Percentiles rank a stretch among this genome's conserved stretches.
Evolutionary conservation across 2,888 invertebrate species (phyloP).

Genomic region (Dryocosmus kuriphilus): DNA sequence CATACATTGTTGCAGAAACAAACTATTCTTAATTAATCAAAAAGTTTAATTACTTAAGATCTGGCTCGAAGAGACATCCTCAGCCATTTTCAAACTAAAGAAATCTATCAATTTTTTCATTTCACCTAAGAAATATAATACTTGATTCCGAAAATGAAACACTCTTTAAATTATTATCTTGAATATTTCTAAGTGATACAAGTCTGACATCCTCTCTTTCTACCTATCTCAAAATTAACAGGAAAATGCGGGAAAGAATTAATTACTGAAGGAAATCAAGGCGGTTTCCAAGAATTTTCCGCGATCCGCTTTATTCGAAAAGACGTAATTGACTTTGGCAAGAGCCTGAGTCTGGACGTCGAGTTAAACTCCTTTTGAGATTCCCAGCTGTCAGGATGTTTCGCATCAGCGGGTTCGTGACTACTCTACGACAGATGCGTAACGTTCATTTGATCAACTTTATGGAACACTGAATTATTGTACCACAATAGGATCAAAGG

Average conservation of each 20-base stretch:
- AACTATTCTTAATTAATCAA: too few relatives aligned
- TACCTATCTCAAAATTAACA: too few relatives aligned
- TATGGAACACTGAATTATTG: slow-evolving; percentile 20
- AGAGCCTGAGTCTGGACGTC: slow-evolving; percentile 35
- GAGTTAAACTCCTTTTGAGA: slow-evolving; percentile 39
- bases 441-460: slow-evolving; percentile 25
- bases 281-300: slow-evolving; percentile 7
- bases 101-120: too few relatives aligned
- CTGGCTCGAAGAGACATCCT: too few relatives aligned
- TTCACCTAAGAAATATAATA: too few relatives aligned
- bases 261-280: slow-evolving; percentile 8
- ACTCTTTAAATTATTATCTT: too few relatives aligned
- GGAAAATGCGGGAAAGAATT: not conserved
- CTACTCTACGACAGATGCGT: slow-evolving; percentile 25
- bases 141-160: too few relatives aligned
- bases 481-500: slow-evolving; percentile 5
- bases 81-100: too few relatives aligned
- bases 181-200: too few relatives aligned
- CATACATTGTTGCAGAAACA: too few relatives aligned
- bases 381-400: slow-evolving; percentile 37
- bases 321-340: slow-evolving; percentile 38
- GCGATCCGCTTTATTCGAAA: slow-evolving; percentile 25
- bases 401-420: slow-evolving; percentile 10
- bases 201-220: too few relatives aligned
- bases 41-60: too few relatives aligned